phyloP scores from a whole-genome alignment of 2,113 vertebrate species.

The Mobula hypostoma region DNA sequence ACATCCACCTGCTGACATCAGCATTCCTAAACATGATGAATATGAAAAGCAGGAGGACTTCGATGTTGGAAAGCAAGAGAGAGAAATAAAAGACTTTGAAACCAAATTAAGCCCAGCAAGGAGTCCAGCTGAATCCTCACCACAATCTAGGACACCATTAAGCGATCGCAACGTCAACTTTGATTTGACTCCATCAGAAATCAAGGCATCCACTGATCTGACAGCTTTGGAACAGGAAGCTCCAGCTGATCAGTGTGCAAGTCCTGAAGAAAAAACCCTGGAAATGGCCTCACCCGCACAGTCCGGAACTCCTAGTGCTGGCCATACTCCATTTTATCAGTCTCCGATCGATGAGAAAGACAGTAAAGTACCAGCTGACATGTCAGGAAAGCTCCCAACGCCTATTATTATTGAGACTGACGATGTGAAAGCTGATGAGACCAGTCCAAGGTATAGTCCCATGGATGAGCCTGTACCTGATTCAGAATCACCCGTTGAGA shows the following conservation, averaged over 20 bases:
- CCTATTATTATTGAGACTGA: conserved; percentile 75
- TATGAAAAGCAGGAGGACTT: conserved; percentile 44
- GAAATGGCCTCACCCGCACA: conserved; percentile 82
- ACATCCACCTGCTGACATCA: conserved; percentile 44
- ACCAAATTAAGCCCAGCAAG: conserved; percentile 51
- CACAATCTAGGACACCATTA: conserved; percentile 75
- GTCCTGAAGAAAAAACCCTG: conserved; percentile 84
- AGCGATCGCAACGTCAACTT: conserved; percentile 76
- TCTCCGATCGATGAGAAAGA: conserved; percentile 87
- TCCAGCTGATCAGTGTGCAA: conserved; percentile 62
- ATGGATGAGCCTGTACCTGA: conserved; percentile 74
- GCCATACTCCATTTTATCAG: conserved; percentile 94
- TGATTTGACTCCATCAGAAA: conserved; percentile 66
- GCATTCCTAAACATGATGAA: conserved; percentile 34
- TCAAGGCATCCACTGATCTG: conserved; percentile 68
- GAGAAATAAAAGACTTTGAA: conserved; percentile 45
- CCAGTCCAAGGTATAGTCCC: conserved; percentile 68
- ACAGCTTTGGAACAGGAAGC: conserved; percentile 52
- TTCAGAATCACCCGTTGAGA: conserved; percentile 66
- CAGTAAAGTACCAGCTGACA: conserved; percentile 58
- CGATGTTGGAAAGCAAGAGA: conserved; percentile 51
- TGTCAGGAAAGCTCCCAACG: conserved; percentile 52
- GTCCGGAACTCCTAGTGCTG: conserved; percentile 75
- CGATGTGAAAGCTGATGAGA: conserved; percentile 72
- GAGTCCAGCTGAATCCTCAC: conserved; percentile 60